A percentile compares a stretch with the other conserved stretches of the same genome.
These are phyloP conservation scores for Drosophila birchii DNA, from an alignment of 2,888 invertebrate genomes.

Conservation along the genomic window DNA sequence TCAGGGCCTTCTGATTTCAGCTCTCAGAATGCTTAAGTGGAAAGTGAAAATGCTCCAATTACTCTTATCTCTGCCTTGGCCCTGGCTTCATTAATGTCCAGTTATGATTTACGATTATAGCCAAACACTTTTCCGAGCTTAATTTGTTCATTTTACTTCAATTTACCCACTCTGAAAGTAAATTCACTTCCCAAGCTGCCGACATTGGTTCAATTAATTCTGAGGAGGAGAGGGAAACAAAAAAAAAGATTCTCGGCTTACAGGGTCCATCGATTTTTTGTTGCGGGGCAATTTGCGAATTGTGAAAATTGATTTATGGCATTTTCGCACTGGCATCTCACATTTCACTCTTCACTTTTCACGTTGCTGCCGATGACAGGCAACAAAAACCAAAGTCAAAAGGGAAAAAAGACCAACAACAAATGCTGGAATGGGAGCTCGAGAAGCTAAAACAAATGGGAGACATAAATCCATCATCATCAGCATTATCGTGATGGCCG, in stretches of 20 bases:
- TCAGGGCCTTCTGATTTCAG: no score
- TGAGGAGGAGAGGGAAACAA: not conserved
- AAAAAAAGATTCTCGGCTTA: slow-evolving; percentile 20
- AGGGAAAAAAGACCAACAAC: not conserved
- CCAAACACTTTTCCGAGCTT: not conserved
- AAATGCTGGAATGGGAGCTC: not conserved
- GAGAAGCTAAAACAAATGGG: slow-evolving; percentile 50
- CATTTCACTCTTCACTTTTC: slow-evolving; percentile 53
- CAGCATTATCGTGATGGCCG: slow-evolving; percentile 42
- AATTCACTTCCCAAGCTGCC: slow-evolving; percentile 9
- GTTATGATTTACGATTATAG: not conserved
- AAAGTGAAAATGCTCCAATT: not conserved
- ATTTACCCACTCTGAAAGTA: not conserved
- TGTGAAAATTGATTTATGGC: slow-evolving; percentile 59
- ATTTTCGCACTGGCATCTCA: slow-evolving; percentile 34
- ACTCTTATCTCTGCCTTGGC: not conserved
- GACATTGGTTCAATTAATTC: slow-evolving; percentile 39
- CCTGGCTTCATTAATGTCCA: not conserved
- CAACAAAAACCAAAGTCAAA: slow-evolving; percentile 23
- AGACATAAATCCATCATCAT: slow-evolving; percentile 64
- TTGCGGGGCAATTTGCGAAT: slow-evolving; percentile 42
- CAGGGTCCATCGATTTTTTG: slow-evolving; percentile 31
- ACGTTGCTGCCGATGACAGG: slow-evolving; percentile 52
- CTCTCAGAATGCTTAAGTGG: no score
- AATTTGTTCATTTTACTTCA: slow-evolving; percentile 1